Percentiles rank a stretch among this genome's conserved stretches.
phyloP scores from a whole-genome alignment of 2,888 invertebrate genomes.

The Cordilura impudica region DNA sequence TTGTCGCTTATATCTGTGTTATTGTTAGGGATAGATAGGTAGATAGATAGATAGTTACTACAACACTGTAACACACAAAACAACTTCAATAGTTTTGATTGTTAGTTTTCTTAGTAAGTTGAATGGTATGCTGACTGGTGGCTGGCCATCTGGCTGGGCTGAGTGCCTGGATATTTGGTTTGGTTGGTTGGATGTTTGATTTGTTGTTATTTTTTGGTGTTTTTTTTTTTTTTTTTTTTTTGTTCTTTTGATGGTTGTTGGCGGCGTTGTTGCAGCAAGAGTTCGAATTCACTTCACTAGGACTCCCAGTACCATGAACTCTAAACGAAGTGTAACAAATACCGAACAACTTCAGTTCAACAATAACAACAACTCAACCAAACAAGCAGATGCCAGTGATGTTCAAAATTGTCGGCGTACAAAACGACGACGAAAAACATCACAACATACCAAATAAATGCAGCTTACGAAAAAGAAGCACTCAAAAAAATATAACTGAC shows the following conservation, averaged over 20 bases:
- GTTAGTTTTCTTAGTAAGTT: slow-evolving; percentile 34
- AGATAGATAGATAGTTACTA: slow-evolving; percentile 24
- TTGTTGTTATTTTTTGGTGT: slow-evolving; percentile 19
- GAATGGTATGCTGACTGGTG: slow-evolving; percentile 19
- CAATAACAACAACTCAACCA: slow-evolving; percentile 31
- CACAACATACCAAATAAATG: not conserved
- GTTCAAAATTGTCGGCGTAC: slow-evolving; percentile 39
- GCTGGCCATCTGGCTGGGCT: not conserved
- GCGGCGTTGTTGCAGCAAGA: slow-evolving; percentile 13
- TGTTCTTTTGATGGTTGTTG: slow-evolving; percentile 10
- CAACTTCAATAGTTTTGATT: slow-evolving; percentile 42
- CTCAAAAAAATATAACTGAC: slow-evolving; percentile 23
- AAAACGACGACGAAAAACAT: slow-evolving; percentile 30
- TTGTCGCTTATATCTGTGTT: slow-evolving; percentile 46
- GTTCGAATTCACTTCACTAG: slow-evolving; percentile 45
- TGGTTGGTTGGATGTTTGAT: slow-evolving; percentile 32
- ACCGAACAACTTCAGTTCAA: slow-evolving; percentile 54
- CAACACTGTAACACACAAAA: slow-evolving; percentile 25
- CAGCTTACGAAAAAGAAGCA: not conserved
- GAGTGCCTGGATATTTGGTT: slow-evolving; percentile 29
- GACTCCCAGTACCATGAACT: slow-evolving; percentile 59
- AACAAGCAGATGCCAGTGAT: slow-evolving; percentile 14
- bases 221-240: slow-evolving; percentile 24
- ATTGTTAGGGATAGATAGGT: slow-evolving; percentile 51
- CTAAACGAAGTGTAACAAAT: slow-evolving; percentile 62